Base-by-base conservation (phyloP, 1,140 invertebrate genomes). In the Vollenhovia emeryi region DNA sequence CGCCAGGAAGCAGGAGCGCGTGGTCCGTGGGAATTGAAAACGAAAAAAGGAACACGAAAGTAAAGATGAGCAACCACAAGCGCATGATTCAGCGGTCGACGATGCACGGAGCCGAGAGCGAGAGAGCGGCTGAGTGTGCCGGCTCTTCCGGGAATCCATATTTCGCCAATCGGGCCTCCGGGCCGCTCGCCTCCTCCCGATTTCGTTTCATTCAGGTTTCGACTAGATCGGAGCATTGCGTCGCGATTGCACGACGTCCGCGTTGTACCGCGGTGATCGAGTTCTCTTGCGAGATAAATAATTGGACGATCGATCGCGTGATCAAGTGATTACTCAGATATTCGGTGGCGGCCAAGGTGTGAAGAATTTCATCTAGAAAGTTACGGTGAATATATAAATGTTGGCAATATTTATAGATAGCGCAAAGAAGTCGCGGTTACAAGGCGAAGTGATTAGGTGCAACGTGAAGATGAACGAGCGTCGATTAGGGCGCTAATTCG, bases 81-180 rank as follows among this genome's bases (percentile, higher is more conserved):
- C 60, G 79, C n/a, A n/a, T 91, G 91, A 91, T 85, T 91, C 91
- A 91, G 89, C 91, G 89, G 64, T 91, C 66, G 88, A 85, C 89
- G 91, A 91, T 91, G 91, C 84, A 88, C 86, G 30, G 27, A 62
- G 36, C 60, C 45, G 75, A 64, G 21, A 89, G 76, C 73, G 52
- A 86, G 52, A 59, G 75, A 57, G 33, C 27, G 78, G 66, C 24
- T 43, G 78, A 52, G 60, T 50, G 69, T 86, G 71, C 68, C 79
- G 73, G n/a, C 75, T 85, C 64, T 89, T 91, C 90, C 73, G 48
- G 79, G 89, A 91, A 91, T 90, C 59, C 75, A 74, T 84, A 90
- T 87, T 84, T 85, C 60, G 71, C 89, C 89, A 90, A 91, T 89
- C 52, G 84, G 76, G 71, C 52, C 57, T 76, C 50, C 57, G 59